phyloP scores from a whole-genome alignment of 2,888 invertebrate species.

The Lagria hirta region DNA sequence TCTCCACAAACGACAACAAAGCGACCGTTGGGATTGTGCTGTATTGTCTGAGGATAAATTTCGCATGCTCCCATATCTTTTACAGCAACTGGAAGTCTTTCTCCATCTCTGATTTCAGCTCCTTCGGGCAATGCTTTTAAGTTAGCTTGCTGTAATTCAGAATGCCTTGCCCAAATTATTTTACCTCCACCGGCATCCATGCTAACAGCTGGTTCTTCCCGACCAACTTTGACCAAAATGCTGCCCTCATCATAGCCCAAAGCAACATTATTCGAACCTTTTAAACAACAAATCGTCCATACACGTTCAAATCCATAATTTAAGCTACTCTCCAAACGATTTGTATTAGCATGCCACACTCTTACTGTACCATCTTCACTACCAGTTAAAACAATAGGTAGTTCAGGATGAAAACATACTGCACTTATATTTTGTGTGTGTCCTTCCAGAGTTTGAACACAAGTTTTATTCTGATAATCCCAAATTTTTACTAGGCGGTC shows the following conservation, averaged over 20 bases:
- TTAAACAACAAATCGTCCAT: constrained; percentile 93
- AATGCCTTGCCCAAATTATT: constrained; percentile 98
- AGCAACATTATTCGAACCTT: constrained; percentile 94
- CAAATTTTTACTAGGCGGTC: constrained; percentile 98
- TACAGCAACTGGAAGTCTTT: constrained; percentile 87
- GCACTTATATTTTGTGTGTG: constrained; percentile 96
- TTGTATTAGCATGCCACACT: constrained; percentile 99
- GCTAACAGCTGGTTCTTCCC: constrained; percentile 98
- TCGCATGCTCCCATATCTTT: constrained; percentile 99
- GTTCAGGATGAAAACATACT: constrained; percentile 96
- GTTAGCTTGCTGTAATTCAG: constrained; percentile 96
- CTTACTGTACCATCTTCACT: constrained; percentile 98
- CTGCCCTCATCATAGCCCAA: constrained; percentile 97
- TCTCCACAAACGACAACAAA: constrained; percentile 97
- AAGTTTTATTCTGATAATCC: constrained; percentile 99
- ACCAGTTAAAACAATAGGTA: constrained; percentile 95
- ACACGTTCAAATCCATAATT: constrained; percentile 98
- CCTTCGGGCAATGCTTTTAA: constrained; percentile 80
- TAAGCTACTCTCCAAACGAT: constrained; percentile 91
- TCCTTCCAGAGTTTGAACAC: constrained; percentile 96
- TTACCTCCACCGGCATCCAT: constrained; percentile 99
- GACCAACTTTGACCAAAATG: constrained; percentile 85
- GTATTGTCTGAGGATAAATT: constrained; percentile 97
- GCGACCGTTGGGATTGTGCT: constrained; percentile 96
- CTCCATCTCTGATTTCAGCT: constrained; percentile 84